Evolutionary conservation across 2,113 vertebrate genomes (phyloP).

Genomic region (Callospermophilus lateralis): DNA sequence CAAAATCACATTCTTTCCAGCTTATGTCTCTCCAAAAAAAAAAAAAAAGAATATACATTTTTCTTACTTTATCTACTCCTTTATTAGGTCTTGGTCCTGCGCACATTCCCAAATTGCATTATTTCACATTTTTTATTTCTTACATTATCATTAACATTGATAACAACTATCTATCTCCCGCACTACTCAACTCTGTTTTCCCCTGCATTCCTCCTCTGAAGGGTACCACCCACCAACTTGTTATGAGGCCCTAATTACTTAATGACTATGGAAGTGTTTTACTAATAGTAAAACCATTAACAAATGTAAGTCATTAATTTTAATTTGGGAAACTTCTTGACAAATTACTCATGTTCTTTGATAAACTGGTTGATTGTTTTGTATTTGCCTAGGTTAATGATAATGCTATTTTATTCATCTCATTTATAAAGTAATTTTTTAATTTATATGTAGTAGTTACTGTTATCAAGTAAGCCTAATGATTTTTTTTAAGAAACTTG

Average conservation of each 20-base stretch:
- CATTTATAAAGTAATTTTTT: slow-evolving; percentile 32
- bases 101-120: background rate
- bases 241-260: background rate
- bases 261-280: background rate
- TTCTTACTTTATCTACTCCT: background rate
- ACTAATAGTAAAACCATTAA: background rate
- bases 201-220: background rate
- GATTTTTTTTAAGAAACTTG: background rate
- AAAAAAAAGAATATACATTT: background rate
- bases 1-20: background rate
- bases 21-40: background rate
- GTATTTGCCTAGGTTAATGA: background rate
- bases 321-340: background rate
- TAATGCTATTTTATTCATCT: slow-evolving; percentile 45
- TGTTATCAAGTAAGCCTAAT: background rate
- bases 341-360: background rate
- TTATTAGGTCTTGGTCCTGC: background rate
- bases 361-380: background rate
- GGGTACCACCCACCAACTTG: background rate
- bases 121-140: background rate
- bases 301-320: background rate
- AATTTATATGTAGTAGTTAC: background rate
- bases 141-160: background rate
- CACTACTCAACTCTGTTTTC: background rate
- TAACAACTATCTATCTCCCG: background rate